Conservation (phyloP, 2,113 vertebrate species). For the Acanthochromis polyacanthus region DNA sequence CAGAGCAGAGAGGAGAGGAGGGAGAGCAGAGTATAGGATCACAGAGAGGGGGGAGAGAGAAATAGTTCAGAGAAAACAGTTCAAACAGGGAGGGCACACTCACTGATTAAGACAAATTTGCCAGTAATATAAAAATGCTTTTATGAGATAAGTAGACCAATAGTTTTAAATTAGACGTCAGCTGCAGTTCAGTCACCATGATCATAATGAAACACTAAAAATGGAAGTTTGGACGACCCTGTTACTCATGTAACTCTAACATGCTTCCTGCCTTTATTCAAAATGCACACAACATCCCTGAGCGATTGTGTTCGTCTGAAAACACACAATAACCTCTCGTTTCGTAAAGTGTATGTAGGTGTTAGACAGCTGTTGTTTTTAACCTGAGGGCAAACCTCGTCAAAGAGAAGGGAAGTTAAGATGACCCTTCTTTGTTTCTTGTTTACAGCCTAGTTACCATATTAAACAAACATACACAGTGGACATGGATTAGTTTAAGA, state of each 20-base stretch:
- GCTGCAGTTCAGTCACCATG: background rate
- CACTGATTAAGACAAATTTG: constrained; percentile 45
- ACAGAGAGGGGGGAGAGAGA: constrained; percentile 68
- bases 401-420: constrained; percentile 60
- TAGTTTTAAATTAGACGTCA: background rate
- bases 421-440: constrained; percentile 63
- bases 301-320: constrained; percentile 25
- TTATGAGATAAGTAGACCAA: background rate
- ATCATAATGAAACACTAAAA: constrained; percentile 14
- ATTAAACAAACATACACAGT: background rate
- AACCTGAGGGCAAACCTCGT: constrained; percentile 65
- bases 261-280: constrained; percentile 31
- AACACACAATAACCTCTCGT: constrained; percentile 51
- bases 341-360: constrained; percentile 66
- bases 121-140: constrained; percentile 31
- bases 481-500: constrained; percentile 3
- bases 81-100: constrained; percentile 51
- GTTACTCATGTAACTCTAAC: constrained; percentile 11
- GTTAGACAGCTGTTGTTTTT: constrained; percentile 76
- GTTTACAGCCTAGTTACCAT: constrained; percentile 36
- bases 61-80: constrained; percentile 61
- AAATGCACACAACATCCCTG: constrained; percentile 15
- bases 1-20: constrained; percentile 78
- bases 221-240: constrained; percentile 34
- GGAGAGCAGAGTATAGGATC: constrained; percentile 75